phyloP scores from a whole-genome alignment of 2,888 invertebrate genomes.

The Cynaeus angustus region DNA sequence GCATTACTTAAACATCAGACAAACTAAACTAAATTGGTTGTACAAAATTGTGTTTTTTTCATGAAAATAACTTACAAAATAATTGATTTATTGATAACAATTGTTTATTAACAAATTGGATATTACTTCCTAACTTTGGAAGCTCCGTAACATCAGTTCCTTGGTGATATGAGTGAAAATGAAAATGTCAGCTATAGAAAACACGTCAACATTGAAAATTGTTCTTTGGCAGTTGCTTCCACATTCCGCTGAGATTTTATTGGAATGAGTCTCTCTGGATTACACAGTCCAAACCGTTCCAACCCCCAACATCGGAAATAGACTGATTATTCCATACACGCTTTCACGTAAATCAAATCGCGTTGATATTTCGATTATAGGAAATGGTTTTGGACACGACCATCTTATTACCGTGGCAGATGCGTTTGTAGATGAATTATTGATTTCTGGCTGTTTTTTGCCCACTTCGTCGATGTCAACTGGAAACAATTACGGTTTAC shows the following conservation, averaged over 20 bases:
- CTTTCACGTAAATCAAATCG: slow-evolving; percentile 60
- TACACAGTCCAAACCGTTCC: slow-evolving; percentile 40
- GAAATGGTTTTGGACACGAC: slow-evolving; percentile 48
- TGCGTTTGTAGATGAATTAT: slow-evolving; percentile 47
- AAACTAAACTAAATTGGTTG: no score
- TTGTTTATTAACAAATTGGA: no score
- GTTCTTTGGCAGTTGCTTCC: slow-evolving; percentile 41
- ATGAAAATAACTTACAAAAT: no score
- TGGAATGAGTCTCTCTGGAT: slow-evolving; percentile 44
- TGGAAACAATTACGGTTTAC: slow-evolving; percentile 30
- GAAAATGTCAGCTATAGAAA: slow-evolving; percentile 26
- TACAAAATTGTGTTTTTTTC: no score
- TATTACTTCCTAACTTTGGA: no score
- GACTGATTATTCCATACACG: slow-evolving; percentile 61
- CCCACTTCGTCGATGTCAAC: slow-evolving; percentile 4
- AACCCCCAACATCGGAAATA: slow-evolving; percentile 57
- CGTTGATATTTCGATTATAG: slow-evolving; percentile 55
- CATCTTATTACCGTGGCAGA: slow-evolving; percentile 47
- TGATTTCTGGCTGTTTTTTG: slow-evolving; percentile 38
- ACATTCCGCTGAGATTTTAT: slow-evolving; percentile 46
- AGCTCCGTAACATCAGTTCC: no score
- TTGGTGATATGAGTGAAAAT: neutral
- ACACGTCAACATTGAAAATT: slow-evolving; percentile 41
- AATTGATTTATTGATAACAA: no score
- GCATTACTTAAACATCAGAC: no score